Conservation (phyloP, 2,797 vertebrate genomes). For the Sebastes kiyomatsui region DNA sequence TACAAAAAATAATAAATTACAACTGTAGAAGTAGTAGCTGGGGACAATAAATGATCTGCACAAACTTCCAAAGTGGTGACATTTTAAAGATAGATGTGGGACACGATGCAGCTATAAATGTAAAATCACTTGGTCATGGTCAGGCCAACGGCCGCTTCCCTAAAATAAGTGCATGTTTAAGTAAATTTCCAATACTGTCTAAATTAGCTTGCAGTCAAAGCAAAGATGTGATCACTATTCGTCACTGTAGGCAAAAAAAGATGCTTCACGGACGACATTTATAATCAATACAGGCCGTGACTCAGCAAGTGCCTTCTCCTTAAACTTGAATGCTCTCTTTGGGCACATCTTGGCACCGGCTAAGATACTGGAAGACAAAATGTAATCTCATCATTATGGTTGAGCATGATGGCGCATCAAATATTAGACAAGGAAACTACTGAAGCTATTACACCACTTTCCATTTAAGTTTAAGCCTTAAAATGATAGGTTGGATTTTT, state of each 20-base stretch:
- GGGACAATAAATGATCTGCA: not conserved
- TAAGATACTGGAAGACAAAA: not conserved
- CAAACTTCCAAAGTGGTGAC: not conserved
- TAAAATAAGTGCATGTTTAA: not conserved
- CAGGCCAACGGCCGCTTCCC: not conserved
- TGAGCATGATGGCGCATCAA: not conserved
- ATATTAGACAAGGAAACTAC: not conserved
- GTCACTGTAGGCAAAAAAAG: conserved; percentile 31
- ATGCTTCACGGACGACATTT: conserved; percentile 23
- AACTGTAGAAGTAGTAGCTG: not conserved
- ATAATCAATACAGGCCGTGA: conserved; percentile 38
- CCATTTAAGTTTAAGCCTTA: not conserved
- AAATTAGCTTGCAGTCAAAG: conserved; percentile 30
- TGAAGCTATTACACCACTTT: not conserved
- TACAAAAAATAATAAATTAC: not conserved
- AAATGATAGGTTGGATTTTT: not conserved
- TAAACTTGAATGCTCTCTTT: conserved; percentile 3
- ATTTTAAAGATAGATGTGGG: not conserved
- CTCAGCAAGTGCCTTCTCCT: conserved; percentile 22
- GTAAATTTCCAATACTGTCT: not conserved
- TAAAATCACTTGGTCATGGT: not conserved
- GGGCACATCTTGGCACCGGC: not conserved
- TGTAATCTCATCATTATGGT: not conserved
- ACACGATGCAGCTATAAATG: not conserved
- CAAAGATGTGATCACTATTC: conserved; percentile 17